These are phyloP conservation scores for Arrhamphus sclerolepis DNA, from an alignment of 2,797 vertebrate genomes.

Conservation along the genomic window DNA sequence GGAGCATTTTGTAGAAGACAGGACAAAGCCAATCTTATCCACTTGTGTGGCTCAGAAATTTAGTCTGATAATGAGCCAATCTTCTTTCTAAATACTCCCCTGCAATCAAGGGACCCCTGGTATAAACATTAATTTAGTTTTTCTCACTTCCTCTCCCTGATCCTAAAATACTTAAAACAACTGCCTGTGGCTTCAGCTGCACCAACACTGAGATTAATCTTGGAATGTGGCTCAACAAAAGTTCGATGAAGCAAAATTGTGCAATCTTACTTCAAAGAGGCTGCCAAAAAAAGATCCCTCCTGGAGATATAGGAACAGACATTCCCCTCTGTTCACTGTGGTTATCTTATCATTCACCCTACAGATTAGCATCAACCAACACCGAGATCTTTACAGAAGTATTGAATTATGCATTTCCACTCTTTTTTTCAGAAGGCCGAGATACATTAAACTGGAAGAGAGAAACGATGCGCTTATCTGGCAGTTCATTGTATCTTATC, in stretches of 20 bases:
- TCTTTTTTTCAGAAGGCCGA: slow-evolving; percentile 23
- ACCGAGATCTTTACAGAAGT: slow-evolving; percentile 45
- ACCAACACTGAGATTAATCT: slow-evolving; percentile 43
- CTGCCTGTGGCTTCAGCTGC: slow-evolving; percentile 32
- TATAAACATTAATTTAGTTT: slow-evolving; percentile 69
- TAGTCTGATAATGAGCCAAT: slow-evolving; percentile 66
- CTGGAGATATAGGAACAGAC: slow-evolving; percentile 26
- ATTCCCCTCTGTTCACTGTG: slow-evolving; percentile 2
- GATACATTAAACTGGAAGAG: slow-evolving; percentile 51
- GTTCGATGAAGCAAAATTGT: slow-evolving; percentile 35
- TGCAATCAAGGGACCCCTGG: slow-evolving; percentile 59
- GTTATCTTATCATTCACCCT: slow-evolving; percentile 51
- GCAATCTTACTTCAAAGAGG: slow-evolving; percentile 20
- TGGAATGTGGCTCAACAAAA: slow-evolving; percentile 39
- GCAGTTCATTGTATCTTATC: slow-evolving; percentile 64
- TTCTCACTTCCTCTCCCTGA: slow-evolving; percentile 58
- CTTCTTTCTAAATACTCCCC: slow-evolving; percentile 62
- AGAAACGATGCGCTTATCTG: slow-evolving; percentile 63
- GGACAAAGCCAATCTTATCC: slow-evolving; percentile 47
- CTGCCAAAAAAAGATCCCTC: slow-evolving; percentile 17
- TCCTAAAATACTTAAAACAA: slow-evolving; percentile 61
- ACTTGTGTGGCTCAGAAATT: slow-evolving; percentile 66
- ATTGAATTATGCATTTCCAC: slow-evolving; percentile 51
- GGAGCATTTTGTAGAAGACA: slow-evolving; percentile 39
- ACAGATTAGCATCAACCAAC: slow-evolving; percentile 55